Base-by-base conservation (phyloP, 2,113 vertebrate genomes). In the Cynocephalus volans region DNA sequence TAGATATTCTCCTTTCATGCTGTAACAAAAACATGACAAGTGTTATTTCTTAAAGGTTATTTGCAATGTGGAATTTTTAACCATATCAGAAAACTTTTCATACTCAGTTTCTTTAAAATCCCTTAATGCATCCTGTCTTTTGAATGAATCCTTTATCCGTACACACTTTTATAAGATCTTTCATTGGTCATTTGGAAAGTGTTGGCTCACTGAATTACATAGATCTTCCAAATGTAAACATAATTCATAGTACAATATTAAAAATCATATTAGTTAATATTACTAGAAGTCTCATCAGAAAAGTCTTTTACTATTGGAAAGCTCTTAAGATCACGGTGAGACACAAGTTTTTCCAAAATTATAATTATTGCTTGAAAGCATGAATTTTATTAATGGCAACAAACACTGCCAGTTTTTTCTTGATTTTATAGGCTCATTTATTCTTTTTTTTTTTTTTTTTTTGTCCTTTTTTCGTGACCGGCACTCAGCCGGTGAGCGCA, bases 41-140 rank as follows among this genome's bases (percentile, higher is more conserved):
- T 96, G 14, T 41, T 93, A 73, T 80, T 94, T 81, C 50, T 92
- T 26, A 79, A 85, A 85, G 9, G 6, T 72, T 93, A 73, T 73
- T 50, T 90, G 19, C 36, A 90, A 26, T 21, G 17, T 76, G 9
- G 10, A 82, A 96, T 82, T 70, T 94, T 50, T 76, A 88, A 36
- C 4, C 17, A 62, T 28, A 52, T 83, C 28, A 48, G 21, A 76
- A 48, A 54, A 83, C 65, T 88, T 54, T 75, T 26, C 36, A 31
- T 33, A 58, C 13, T 69, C 48, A 58, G 0, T 41, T 85, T 50
- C 60, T 80, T 94, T 62, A 84, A 58, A 93, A 76, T n/a, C 17
- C 21, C 52, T 52, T 94, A 5, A 87, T n/a, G 15, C n/a, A 73
- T 8, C 19, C 14, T 85, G 5, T n/a, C 10, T 58, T 81, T 87